Percentiles rank a stretch among this genome's conserved stretches.
Conservation (phyloP, 2,888 invertebrate genomes). For the Acanthacorydalis orientalis region DNA sequence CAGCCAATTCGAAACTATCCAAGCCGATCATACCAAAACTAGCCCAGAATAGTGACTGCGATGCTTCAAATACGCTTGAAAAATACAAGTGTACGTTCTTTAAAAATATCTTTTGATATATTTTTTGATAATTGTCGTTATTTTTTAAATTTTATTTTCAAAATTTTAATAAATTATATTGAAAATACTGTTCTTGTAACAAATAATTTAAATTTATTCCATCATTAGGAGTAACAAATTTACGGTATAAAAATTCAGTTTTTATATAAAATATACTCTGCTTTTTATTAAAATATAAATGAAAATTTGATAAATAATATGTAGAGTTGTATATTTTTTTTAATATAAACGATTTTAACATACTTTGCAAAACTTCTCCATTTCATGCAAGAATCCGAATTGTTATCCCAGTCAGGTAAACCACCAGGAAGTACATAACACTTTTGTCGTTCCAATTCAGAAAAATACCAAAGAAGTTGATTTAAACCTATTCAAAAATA, state of each 20-base stretch:
- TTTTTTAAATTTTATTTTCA: too few species aligned
- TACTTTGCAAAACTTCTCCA: conserved; percentile 78
- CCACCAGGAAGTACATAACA: conserved; percentile 58
- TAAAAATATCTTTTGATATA: too few species aligned
- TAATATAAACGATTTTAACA: conserved; percentile 18
- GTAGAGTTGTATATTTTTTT: not conserved
- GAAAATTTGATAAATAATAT: too few species aligned
- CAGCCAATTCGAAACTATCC: conserved; percentile 72
- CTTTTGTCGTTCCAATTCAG: conserved; percentile 65
- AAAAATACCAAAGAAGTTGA: conserved; percentile 89
- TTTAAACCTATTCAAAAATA: conserved; percentile 39
- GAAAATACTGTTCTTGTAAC: too few species aligned
- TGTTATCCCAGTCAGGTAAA: conserved; percentile 58
- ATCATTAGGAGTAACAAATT: too few species aligned
- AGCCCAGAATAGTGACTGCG: conserved; percentile 92
- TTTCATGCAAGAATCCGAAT: conserved; percentile 63
- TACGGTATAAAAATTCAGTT: too few species aligned
- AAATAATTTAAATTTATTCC: too few species aligned
- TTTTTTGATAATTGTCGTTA: too few species aligned
- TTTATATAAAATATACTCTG: too few species aligned
- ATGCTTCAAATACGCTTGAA: conserved; percentile 77
- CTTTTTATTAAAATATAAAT: too few species aligned
- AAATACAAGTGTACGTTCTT: not conserved
- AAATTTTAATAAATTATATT: too few species aligned
- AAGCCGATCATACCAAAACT: conserved; percentile 86